Base-by-base conservation (phyloP, 2,888 invertebrate genomes). In the Cataglyphis livida region DNA sequence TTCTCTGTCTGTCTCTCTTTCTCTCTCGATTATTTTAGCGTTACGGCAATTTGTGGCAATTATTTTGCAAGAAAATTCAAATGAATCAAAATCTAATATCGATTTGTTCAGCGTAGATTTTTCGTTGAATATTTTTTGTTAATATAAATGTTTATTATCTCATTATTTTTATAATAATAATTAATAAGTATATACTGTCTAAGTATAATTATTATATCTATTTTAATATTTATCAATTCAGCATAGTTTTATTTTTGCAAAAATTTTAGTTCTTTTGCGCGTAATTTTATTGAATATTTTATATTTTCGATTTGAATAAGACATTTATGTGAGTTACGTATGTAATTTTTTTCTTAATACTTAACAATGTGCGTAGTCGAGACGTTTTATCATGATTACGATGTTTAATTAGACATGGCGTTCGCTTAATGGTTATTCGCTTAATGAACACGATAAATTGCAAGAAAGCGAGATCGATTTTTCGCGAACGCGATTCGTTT, bases 391-490 rank as follows among this genome's bases (percentile, higher is more conserved):
- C 68, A 32, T 32, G n/a, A 51, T 68, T n/a, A 68, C n/a, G 51
- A 32, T 48, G 59, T 59, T 79, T 44, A 70, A 35, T 59, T 71
- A 61, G 59, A 12, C 32, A 44, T 48, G 44, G 44, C 57, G 32
- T 57, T 18, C 7, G 61, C 32, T 74, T 64, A 35, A 44, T 41
- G 18, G 18, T 18, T 70, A 21, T 59, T 59, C 71, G 9, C 25
- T 79, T 79, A 70, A 79, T 70, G 59, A 57, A 66, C 54, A n/a
- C 25, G 57, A 38, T 44, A 71, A 59, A 61, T 35, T 35, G 21
- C 71, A 35, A 59, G 78, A 79, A 79, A 79, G 71, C 71, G 70
- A 78, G 70, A 6, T 59, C 57, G 78, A 41, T 32, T 70, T 57
- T 70, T 70, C 41, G 70, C 70, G 76, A 54, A 35, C 28, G 21